These are phyloP conservation scores for Mesoligia furuncula DNA, from an alignment of 2,888 invertebrate genomes.

Conservation along the genomic window DNA sequence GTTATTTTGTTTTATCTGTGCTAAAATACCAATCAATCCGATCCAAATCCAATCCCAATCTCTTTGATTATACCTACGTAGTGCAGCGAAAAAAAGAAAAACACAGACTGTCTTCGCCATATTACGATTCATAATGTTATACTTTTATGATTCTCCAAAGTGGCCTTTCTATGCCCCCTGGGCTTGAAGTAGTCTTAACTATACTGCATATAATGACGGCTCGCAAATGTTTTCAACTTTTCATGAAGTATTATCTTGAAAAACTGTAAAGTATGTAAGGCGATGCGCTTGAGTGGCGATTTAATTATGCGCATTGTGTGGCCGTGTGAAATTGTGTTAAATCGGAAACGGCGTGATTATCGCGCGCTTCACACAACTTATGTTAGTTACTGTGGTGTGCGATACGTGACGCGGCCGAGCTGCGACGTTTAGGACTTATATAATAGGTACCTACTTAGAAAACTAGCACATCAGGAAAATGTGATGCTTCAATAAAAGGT, in stretches of 20 bases:
- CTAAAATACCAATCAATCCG: too few relatives aligned
- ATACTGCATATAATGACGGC: too few relatives aligned
- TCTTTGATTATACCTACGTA: too few relatives aligned
- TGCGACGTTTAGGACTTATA: background rate
- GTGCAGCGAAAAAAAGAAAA: too few relatives aligned
- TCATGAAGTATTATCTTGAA: conserved; percentile 27
- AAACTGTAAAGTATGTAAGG: conserved; percentile 35
- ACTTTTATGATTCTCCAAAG: too few relatives aligned
- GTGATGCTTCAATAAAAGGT: background rate
- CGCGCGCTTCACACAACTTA: conserved; percentile 1
- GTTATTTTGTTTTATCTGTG: too few relatives aligned
- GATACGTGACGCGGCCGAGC: background rate
- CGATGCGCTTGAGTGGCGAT: conserved; percentile 52
- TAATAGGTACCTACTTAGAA: background rate
- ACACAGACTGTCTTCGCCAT: too few relatives aligned
- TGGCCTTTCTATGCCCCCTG: too few relatives aligned
- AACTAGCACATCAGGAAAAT: background rate
- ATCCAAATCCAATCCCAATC: too few relatives aligned
- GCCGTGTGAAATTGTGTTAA: conserved; percentile 52
- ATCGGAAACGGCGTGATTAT: conserved; percentile 23
- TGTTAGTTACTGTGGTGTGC: background rate
- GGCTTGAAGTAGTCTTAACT: background rate
- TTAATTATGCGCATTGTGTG: conserved; percentile 57
- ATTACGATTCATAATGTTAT: too few relatives aligned
- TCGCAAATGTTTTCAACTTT: conserved; percentile 1